A percentile compares a stretch with the other conserved stretches of the same genome.
Evolutionary conservation across 2,113 vertebrate genomes (phyloP).

Genomic region (Proteles cristata): DNA sequence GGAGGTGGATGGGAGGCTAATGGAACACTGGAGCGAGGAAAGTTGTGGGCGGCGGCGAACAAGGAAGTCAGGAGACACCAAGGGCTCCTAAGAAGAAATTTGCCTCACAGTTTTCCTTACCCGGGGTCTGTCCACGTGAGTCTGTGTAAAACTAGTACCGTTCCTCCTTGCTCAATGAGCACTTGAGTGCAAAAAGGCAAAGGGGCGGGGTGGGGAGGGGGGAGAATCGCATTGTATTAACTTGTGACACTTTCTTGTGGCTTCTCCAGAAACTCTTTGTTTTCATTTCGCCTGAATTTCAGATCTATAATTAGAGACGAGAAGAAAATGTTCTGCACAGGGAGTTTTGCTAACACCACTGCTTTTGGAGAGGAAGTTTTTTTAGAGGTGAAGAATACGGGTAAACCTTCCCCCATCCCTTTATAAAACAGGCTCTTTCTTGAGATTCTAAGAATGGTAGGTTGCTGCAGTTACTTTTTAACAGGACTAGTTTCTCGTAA

Average conservation of each 20-base stretch:
- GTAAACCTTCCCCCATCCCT: background rate
- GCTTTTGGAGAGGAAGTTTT: constrained; percentile 51
- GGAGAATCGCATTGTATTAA: background rate
- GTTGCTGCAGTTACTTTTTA: constrained; percentile 20
- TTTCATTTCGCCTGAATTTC: constrained; percentile 67
- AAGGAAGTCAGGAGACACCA: background rate
- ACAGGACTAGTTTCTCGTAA: background rate
- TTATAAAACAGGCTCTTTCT: background rate
- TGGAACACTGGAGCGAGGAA: background rate
- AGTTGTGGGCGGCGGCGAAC: background rate
- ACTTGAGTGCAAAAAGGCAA: background rate
- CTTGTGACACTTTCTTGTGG: constrained; percentile 15
- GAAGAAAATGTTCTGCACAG: constrained; percentile 64
- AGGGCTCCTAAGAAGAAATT: background rate
- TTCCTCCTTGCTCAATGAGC: background rate
- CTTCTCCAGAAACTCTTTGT: constrained; percentile 29
- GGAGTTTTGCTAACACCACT: constrained; percentile 52
- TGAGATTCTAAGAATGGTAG: background rate
- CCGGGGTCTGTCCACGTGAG: background rate
- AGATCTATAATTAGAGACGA: constrained; percentile 70
- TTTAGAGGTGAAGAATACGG: constrained; percentile 5
- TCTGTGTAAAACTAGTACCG: background rate
- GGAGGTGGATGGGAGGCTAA: background rate
- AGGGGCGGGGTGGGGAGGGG: background rate
- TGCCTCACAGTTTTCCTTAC: background rate